Evolutionary conservation across 1,140 invertebrate genomes (phyloP).

Genomic region (Nephila pilipes): DNA sequence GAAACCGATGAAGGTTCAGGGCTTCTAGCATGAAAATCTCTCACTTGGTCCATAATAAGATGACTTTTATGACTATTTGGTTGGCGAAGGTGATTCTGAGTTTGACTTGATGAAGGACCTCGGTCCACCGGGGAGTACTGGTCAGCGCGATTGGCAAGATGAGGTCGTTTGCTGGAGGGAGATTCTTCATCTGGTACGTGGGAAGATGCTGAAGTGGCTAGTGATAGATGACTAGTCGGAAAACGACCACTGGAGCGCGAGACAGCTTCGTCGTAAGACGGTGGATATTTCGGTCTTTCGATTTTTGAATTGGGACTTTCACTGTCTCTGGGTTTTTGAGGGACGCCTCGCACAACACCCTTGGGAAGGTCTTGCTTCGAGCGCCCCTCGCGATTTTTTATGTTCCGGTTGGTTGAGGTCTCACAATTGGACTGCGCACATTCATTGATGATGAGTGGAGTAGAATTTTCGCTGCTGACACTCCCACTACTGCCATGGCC

Average conservation of each 20-base stretch:
- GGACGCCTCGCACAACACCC: conserved; percentile 75
- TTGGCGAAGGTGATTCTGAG: conserved; percentile 48
- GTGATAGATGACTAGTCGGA: conserved; percentile 73
- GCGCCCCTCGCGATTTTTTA: conserved; percentile 62
- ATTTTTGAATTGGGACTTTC: conserved; percentile 59
- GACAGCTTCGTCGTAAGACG: conserved; percentile 77
- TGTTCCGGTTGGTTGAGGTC: conserved; percentile 49
- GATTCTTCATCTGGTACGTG: conserved; percentile 90
- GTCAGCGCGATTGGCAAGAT: conserved; percentile 61
- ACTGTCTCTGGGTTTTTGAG: conserved; percentile 67
- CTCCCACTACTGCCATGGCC: conserved; percentile 80
- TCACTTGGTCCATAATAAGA: conserved; percentile 49
- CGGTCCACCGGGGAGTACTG: conserved; percentile 44
- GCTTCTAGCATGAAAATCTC: conserved; percentile 33
- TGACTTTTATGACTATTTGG: conserved; percentile 67
- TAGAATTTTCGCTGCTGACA: conserved; percentile 63
- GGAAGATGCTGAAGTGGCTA: conserved; percentile 79
- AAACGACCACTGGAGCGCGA: conserved; percentile 75
- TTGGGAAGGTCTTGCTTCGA: conserved; percentile 75
- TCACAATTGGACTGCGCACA: conserved; percentile 65
- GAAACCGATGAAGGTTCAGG: background rate
- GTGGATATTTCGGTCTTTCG: conserved; percentile 78
- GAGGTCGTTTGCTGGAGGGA: conserved; percentile 82
- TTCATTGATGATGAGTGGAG: conserved; percentile 60
- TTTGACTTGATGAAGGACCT: conserved; percentile 57